Base-by-base conservation (phyloP, 2,888 invertebrate genomes). In the Atethmia centrago region DNA sequence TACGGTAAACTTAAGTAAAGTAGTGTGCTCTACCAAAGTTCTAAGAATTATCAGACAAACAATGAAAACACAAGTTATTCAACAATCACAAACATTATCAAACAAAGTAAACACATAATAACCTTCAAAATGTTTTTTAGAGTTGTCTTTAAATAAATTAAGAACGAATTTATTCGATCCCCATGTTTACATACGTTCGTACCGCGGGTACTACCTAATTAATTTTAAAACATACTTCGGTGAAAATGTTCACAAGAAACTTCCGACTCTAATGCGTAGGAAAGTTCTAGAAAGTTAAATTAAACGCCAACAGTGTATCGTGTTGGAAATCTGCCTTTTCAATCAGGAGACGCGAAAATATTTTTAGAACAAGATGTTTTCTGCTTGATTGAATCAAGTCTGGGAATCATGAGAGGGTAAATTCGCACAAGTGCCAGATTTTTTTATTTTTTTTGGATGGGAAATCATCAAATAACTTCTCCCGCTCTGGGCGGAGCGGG, bases 231-330 rank as follows among this genome's bases (percentile, higher is more conserved):
- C 80, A 84, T 81, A 78, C 79, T 73, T 73, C 55, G 49, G 49
- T 69, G 71, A 67, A 78, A 76, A 68, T 72, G 74, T 82, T 82
- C 66, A 75, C 79, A 80, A 62, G 81, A 78, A 85, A 82, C 77
- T 80, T 79, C 69, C 69, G 25, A 74, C 61, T 82, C 79, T 66
- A 67, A 76, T 68, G 77, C 71, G 79, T 70, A 65, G 53, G 64
- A 70, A 77, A 88, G 85, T 85, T 85, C 73, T 66, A 71, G 65
- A 85, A 90, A 90, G 87, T 89, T 88, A 84, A 87, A 86, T 89
- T 85, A 88, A 88, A 87, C 80, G 83, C 82, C 67, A 73, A 79
- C 84, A 82, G 83, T 84, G 77, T 86, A 87, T 86, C 84, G 77
- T 59, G 62, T 56, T 67, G 61, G 66, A 59, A 82, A 78, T 73